These are phyloP conservation scores for Aurelia coerulea DNA, from an alignment of 30 jellyfish, hydroid and myxozoan species.

Conservation along the genomic window DNA sequence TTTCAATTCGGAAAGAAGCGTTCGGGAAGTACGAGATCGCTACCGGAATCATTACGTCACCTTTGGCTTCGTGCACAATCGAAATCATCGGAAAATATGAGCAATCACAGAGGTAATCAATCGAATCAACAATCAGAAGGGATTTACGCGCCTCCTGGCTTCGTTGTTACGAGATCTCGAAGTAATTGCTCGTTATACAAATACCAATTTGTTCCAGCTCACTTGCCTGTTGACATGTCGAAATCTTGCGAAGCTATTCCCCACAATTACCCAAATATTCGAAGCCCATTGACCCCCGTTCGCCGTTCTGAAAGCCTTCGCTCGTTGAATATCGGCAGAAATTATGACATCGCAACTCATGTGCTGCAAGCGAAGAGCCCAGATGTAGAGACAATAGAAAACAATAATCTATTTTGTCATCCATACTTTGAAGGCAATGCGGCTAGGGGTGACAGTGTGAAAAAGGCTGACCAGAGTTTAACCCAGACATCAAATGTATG, in stretches of 20 bases:
- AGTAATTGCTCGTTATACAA: conserved; percentile 48
- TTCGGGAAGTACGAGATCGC: conserved; percentile 71
- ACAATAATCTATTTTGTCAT: conserved; percentile 60
- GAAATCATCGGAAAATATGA: conserved; percentile 39
- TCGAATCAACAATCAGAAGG: conserved; percentile 10
- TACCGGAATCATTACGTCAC: conserved; percentile 64
- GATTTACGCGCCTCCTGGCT: conserved; percentile 4
- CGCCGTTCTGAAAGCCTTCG: conserved; percentile 74
- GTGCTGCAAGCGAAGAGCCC: conserved; percentile 29
- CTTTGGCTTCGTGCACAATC: conserved; percentile 46
- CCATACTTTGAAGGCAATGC: conserved; percentile 48
- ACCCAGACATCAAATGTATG: not conserved
- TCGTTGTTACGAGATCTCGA: conserved; percentile 36
- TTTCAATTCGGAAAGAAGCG: conserved; percentile 51
- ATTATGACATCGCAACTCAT: conserved; percentile 71
- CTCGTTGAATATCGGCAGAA: conserved; percentile 50
- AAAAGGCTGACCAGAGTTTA: conserved; percentile 3
- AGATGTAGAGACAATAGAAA: conserved; percentile 22
- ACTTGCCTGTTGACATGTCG: conserved; percentile 10
- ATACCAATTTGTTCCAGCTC: conserved; percentile 5
- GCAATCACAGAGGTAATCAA: conserved; percentile 3
- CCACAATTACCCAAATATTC: not conserved
- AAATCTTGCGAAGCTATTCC: conserved; percentile 36
- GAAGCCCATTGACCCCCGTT: conserved; percentile 60
- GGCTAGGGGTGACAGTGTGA: conserved; percentile 9